Base-by-base conservation (phyloP, 1,140 invertebrate species). In the Pogonus chalceus region DNA sequence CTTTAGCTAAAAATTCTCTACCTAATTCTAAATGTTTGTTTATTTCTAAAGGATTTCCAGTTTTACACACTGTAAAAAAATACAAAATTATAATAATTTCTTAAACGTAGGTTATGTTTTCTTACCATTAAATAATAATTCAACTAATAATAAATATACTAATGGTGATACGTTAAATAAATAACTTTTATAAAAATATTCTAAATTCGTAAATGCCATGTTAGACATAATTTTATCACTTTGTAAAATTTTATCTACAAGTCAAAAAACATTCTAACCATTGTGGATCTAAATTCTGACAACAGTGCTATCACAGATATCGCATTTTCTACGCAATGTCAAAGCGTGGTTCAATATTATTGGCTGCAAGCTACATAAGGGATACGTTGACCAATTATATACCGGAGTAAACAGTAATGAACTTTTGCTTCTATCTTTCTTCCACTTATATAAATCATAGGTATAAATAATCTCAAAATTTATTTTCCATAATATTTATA, bases 11-110 rank as follows among this genome's bases (percentile, higher is more conserved):
- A 67, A 96, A 86, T 61, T 93, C 83, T 70, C 87, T 88, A 1
- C 96, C 96, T 69, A 95, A 76, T 68, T 97, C 89, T 65, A 98
- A 76, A 77, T 98, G 94, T 65, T 85, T 88, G 62, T 94, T 84
- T 39, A 98, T 83, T 70, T 97, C 93, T 23, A 79, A 75, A 59
- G 81, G 80, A 59, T 77, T 78, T 24, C 80, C 73, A 58, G 76
- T 76, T 55, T 80, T 75, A 62, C 80, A 76, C 69, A 81, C 84
- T 80, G 65, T 56, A 68, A 72, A 59, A 69, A 55, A 54, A 52
- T 35, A 43, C 37, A n/a, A n/a, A n/a, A 4, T 16, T 18, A 10
- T 43, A 16, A 43, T 43, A 18, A 43, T 4, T 12, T 43, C 18
- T 43, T 18, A 43, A 10, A 31, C 26, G 14, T 4, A 43, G 37